A percentile compares a stretch with the other conserved stretches of the same genome.
These are phyloP conservation scores for Torymus aiolomorphi DNA, from an alignment of 2,888 invertebrate species.

Conservation along the genomic window DNA sequence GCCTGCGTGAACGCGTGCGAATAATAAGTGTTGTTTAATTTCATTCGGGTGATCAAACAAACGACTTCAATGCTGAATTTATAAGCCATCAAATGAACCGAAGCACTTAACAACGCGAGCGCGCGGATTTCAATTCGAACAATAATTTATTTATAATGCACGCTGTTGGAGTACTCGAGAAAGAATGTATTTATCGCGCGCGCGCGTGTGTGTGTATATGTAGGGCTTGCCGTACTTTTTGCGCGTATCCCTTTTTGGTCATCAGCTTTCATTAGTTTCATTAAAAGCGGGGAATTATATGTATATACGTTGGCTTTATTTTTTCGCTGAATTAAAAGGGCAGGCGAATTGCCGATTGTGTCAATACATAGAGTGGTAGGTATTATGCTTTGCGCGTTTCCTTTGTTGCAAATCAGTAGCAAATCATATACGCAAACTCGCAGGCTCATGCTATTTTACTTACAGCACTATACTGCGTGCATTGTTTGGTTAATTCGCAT, in stretches of 20 bases:
- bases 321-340: not conserved
- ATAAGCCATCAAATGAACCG: conserved; percentile 22
- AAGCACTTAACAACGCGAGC: conserved; percentile 13
- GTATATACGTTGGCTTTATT: not conserved
- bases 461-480: too few relatives aligned
- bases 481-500: too few relatives aligned
- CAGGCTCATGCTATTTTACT: too few relatives aligned
- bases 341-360: too few relatives aligned
- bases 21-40: conserved; percentile 46
- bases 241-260: not conserved
- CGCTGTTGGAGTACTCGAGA: not conserved
- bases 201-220: not conserved
- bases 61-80: conserved; percentile 37
- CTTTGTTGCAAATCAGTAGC: too few relatives aligned
- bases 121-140: conserved; percentile 30
- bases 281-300: not conserved
- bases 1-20: not conserved
- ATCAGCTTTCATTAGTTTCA: conserved; percentile 17
- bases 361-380: too few relatives aligned
- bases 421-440: too few relatives aligned
- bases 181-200: not conserved
- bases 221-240: not conserved
- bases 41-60: conserved; percentile 35
- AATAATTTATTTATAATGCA: conserved; percentile 13
- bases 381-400: too few relatives aligned